Evolutionary conservation across 2,888 invertebrate species (phyloP), one percentile per base, ranked within the genome.

Genomic region (Tetheella fluctuosa): DNA sequence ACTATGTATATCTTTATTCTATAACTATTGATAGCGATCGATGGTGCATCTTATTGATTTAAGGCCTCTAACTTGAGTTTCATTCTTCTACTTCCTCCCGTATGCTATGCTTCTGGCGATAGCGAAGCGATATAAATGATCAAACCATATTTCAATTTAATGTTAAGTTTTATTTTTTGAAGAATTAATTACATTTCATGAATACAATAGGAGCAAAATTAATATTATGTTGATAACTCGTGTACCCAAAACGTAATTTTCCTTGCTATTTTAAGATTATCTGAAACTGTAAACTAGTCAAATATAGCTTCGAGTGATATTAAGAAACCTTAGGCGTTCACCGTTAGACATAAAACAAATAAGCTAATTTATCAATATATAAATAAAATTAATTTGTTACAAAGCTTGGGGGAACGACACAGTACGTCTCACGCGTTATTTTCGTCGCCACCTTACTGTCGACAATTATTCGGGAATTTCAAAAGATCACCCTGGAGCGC

Each of bases 391-490:
- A 86, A 90, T 90, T 87, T 87, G 84, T 87, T 83, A 78, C 82
- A 69, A 71, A 73, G 76, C 79, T 77, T 80, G 83, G 90, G 89
- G 84, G 85, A 88, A 83, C 86, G 88, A 85, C 84, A 83, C 78
- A 69, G 76, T 67, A 77, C 81, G 83, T 83, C 80, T 84, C 81
- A 70, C 70, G 75, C 76, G 87, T 88, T 91, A 91, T 92, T 91
- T 91, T 87, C 80, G 91, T 90, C 88, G 81, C 82, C 86, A 89
- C 86, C 88, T 88, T 90, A 86, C 85, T 81, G 86, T 88, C 90
- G 88, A 89, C 90, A 91, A 91, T 91, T 90, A 91, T 91, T 91
- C 84, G 90, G 91, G 90, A 91, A 91, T 91, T 89, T 91, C 86
- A 84, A 88, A 89, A 91, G 91, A 92, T 91, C 91, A 91, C 91